A percentile compares a stretch with the other conserved stretches of the same genome.
Conservation (phyloP, 2,888 invertebrate species). For the Platerodrilus igneus region DNA sequence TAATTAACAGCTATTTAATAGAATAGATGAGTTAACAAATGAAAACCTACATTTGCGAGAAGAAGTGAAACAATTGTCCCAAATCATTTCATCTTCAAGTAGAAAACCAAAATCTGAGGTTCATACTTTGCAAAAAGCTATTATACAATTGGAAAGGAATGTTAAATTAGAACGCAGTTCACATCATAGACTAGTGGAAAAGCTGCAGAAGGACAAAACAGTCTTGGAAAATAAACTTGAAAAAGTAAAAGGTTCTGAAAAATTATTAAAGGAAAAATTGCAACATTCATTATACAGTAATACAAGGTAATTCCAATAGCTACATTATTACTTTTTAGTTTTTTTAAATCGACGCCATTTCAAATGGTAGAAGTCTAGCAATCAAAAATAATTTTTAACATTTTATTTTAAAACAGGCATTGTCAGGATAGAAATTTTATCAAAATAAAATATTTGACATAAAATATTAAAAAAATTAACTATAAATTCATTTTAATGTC, state of each 20-base stretch:
- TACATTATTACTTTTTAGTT: not conserved
- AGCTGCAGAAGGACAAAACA: conserved; percentile 45
- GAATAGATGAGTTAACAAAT: conserved; percentile 39
- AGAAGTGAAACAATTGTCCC: conserved; percentile 35
- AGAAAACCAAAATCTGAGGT: conserved; percentile 33
- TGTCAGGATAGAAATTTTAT: no score
- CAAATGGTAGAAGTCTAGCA: no score
- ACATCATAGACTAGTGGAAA: conserved; percentile 47
- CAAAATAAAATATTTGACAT: no score
- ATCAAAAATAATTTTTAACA: no score
- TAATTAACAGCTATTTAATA: conserved; percentile 26
- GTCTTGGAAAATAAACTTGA: conserved; percentile 40
- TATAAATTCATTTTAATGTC: no score
- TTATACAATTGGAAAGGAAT: conserved; percentile 46
- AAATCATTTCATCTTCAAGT: conserved; percentile 23
- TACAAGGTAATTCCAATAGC: not conserved
- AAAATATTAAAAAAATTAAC: no score
- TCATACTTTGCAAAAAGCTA: conserved; percentile 40
- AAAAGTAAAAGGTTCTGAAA: conserved; percentile 35
- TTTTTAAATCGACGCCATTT: no score
- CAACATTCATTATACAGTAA: no score
- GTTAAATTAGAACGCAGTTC: conserved; percentile 45
- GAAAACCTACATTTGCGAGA: conserved; percentile 39
- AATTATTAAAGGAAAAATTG: conserved; percentile 22
- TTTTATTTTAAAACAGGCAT: no score